These are phyloP conservation scores for Nephrotoma guestfalica DNA, from an alignment of 2,888 invertebrate species.

Conservation along the genomic window DNA sequence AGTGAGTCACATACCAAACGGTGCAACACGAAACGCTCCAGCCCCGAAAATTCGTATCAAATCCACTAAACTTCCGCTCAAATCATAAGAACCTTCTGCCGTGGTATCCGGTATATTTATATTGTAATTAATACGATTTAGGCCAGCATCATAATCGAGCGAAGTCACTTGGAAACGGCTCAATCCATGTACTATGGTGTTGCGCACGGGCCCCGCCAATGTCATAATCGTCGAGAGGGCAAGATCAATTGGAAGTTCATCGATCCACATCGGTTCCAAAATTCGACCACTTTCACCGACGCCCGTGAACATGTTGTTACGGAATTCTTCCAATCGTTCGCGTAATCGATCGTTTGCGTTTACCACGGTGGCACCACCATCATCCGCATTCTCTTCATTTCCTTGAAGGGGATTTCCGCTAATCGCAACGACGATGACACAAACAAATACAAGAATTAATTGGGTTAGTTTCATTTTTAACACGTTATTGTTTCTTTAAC, in stretches of 20 bases:
- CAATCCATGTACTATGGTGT: not conserved
- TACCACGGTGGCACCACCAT: not conserved
- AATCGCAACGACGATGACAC: not conserved
- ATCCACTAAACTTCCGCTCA: not conserved
- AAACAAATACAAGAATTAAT: not conserved
- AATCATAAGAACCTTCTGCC: not conserved
- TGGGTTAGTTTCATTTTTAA: not conserved
- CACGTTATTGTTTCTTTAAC: not conserved
- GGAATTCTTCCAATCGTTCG: not conserved
- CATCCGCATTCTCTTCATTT: not conserved
- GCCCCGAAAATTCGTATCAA: constrained; percentile 3
- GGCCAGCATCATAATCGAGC: not conserved
- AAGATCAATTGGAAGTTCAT: not conserved
- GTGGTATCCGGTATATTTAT: not conserved
- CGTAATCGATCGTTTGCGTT: not conserved
- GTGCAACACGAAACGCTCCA: not conserved
- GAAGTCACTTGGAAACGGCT: not conserved
- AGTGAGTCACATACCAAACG: not conserved
- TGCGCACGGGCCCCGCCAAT: not conserved
- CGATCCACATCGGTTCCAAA: not conserved
- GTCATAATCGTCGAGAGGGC: not conserved
- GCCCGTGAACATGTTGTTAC: not conserved
- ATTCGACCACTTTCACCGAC: not conserved
- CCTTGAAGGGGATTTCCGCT: not conserved
- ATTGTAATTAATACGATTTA: not conserved